Percentiles rank a stretch among this genome's conserved stretches.
Evolutionary conservation across 1,140 invertebrate genomes (phyloP).

Genomic region (Pomacea maculata): DNA sequence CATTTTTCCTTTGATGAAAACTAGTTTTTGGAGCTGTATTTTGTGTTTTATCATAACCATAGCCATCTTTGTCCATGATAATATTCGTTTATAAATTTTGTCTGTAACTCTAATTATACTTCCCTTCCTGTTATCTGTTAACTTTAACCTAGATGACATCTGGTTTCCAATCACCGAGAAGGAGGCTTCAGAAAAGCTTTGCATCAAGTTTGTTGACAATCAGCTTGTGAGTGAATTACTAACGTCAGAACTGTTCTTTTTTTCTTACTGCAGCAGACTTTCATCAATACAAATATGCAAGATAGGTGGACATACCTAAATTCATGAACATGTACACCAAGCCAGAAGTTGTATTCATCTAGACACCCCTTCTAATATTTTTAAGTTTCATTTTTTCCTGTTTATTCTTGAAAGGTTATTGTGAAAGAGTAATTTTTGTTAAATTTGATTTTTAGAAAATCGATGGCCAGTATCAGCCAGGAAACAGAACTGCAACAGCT

Average conservation of each 20-base stretch:
- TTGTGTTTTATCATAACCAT: background rate
- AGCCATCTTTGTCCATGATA: background rate
- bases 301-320: background rate
- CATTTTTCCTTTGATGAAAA: too few relatives aligned
- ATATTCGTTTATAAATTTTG: background rate
- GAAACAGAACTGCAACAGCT: too few relatives aligned
- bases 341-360: too few relatives aligned
- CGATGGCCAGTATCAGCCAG: too few relatives aligned
- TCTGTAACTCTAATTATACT: background rate
- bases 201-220: background rate
- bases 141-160: background rate
- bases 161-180: background rate
- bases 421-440: too few relatives aligned
- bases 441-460: too few relatives aligned
- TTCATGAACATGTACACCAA: background rate
- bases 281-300: background rate
- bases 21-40: background rate
- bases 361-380: too few relatives aligned
- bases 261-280: background rate
- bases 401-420: too few relatives aligned
- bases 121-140: background rate
- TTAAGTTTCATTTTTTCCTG: too few relatives aligned
- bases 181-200: slow-evolving; percentile 1
- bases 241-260: too few relatives aligned
- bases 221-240: background rate